phyloP scores from a whole-genome alignment of 2,797 vertebrate species.

The Sebastes ruberrimus region DNA sequence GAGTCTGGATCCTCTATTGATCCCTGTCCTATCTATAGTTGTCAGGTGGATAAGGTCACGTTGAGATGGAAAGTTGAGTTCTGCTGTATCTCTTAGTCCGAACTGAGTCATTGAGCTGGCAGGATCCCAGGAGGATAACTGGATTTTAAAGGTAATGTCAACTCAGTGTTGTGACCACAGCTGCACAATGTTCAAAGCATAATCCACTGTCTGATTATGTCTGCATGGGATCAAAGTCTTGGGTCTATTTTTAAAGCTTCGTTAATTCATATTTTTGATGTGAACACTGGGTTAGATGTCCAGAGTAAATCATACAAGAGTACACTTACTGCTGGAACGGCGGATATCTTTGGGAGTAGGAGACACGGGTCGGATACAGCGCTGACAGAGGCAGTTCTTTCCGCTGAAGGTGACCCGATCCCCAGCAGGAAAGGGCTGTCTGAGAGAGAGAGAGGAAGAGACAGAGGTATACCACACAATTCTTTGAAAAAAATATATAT shows the following conservation, averaged over 20 bases:
- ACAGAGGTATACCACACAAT: not conserved
- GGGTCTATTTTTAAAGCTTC: conserved; percentile 4
- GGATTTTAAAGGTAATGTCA: conserved; percentile 5
- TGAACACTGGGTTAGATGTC: not conserved
- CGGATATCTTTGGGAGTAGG: conserved; percentile 81
- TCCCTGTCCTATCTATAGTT: conserved; percentile 8
- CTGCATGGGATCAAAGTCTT: conserved; percentile 11
- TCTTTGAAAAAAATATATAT: not conserved
- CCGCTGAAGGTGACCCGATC: conserved; percentile 97
- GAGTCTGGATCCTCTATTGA: conserved; percentile 24
- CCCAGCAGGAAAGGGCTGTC: conserved; percentile 93
- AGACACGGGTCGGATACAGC: conserved; percentile 88
- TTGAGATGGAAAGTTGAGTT: not conserved
- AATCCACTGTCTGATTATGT: conserved; percentile 25
- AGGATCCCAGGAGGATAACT: not conserved
- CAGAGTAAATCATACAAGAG: not conserved
- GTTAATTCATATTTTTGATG: not conserved
- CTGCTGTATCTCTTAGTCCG: not conserved
- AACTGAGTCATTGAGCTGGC: conserved; percentile 13
- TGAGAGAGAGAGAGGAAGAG: conserved; percentile 54
- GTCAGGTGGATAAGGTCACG: conserved; percentile 2
- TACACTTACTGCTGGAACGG: conserved; percentile 86
- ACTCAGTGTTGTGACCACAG: not conserved
- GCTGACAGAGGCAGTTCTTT: conserved; percentile 94
- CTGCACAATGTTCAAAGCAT: conserved; percentile 1